A percentile compares a stretch with the other conserved stretches of the same genome.
Evolutionary conservation across 2,888 invertebrate genomes (phyloP).

Genomic region (Ectropis crepuscularia): DNA sequence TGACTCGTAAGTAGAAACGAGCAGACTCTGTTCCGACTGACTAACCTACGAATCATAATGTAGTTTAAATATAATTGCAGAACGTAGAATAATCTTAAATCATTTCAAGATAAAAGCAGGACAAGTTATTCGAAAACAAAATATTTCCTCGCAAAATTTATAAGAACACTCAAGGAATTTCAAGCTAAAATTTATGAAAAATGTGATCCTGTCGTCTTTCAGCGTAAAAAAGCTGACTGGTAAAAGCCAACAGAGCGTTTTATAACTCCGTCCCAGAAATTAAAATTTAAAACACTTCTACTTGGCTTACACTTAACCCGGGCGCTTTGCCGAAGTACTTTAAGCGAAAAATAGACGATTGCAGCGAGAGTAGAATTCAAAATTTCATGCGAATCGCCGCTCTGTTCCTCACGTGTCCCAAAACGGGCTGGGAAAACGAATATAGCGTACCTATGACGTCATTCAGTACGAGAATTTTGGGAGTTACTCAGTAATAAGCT

Average conservation of each 20-base stretch:
- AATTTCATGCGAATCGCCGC: constrained; percentile 30
- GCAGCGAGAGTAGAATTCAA: constrained; percentile 32
- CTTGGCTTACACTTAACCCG: constrained; percentile 19
- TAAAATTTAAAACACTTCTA: constrained; percentile 29
- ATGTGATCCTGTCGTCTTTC: neutral
- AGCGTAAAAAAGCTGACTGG: neutral
- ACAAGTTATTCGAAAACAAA: too few species aligned
- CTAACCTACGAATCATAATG: too few species aligned
- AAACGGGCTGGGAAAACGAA: constrained; percentile 15
- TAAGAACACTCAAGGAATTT: too few species aligned
- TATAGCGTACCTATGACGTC: constrained; percentile 12
- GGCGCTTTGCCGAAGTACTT: constrained; percentile 24
- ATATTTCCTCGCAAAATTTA: neutral
- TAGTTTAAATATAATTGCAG: too few species aligned
- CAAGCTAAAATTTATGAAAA: neutral
- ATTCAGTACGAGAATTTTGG: constrained; percentile 8
- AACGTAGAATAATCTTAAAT: neutral
- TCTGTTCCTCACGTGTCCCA: constrained; percentile 20
- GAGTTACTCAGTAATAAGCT: constrained; percentile 1
- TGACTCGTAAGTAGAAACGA: too few species aligned
- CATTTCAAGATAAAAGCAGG: neutral
- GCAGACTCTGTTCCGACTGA: too few species aligned
- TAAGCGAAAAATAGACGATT: constrained; percentile 29
- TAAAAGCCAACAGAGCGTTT: constrained; percentile 11
- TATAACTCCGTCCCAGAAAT: constrained; percentile 18